Evolutionary conservation across 1,140 invertebrate species (phyloP), one percentile per base, ranked within the genome.

Genomic region (Polypedilum vanderplanki): DNA sequence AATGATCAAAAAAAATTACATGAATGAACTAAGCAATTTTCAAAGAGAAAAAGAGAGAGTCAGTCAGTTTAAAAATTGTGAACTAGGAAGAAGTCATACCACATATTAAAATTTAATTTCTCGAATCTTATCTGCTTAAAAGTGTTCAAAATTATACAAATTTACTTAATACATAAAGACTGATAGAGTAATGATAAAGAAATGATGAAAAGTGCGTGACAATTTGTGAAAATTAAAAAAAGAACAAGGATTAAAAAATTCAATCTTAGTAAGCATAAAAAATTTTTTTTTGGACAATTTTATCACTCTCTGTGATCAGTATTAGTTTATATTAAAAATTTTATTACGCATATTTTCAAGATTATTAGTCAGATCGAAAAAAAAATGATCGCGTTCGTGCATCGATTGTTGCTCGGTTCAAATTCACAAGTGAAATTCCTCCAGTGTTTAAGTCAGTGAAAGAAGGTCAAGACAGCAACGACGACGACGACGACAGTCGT

Each of bases 351-450:
- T 57, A n/a, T 57, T 57, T 12, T 15, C 12, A 57, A n/a, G 4
- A 57, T 57, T 4, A 57, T 57, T 12, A 57, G 10, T n/a, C 3
- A 57, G 12, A 57, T 4, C 10, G 3, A n/a, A 57, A 46, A n/a
- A n/a, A n/a, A 46, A 2, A 57, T 57, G 46, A 12, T 57, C n/a
- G 46, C 10, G 12, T 9, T 4, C 46, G 12, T 12, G 46, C 46
- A n/a, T 15, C 12, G n/a, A 57, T 1, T 12, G 12, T 4, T n/a
- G 46, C 12, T 57, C 41, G 15, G 15, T 46, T 46, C n/a, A 57
- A 57, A 57, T 57, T n/a, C n/a, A n/a, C 12, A 57, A 57, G 46
- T 57, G 46, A 57, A 57, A 57, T 57, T 57, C 15, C 46, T n/a
- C 12, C 12, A 46, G 15, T 1, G 8, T 12, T 12, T 3, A 46